These are phyloP conservation scores for Sebastes kiyomatsui DNA, from an alignment of 2,797 vertebrate species.

Conservation along the genomic window DNA sequence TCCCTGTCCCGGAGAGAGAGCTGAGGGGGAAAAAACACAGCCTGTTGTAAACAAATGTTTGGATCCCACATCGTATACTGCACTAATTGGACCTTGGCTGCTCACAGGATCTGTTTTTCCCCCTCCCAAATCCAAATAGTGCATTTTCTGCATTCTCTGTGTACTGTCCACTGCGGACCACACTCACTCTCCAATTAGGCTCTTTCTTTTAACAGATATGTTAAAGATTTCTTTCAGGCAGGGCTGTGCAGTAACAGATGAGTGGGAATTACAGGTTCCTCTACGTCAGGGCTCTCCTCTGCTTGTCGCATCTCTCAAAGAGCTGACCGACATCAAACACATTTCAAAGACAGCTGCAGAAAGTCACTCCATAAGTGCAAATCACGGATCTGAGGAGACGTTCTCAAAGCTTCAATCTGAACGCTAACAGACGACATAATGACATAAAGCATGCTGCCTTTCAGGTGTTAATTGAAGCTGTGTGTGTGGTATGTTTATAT, in stretches of 20 bases:
- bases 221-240: slow-evolving; percentile 10
- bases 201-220: background rate
- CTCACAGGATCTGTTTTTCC: slow-evolving; percentile 20
- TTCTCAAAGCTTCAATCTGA: slow-evolving; percentile 83
- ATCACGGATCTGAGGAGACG: slow-evolving; percentile 55
- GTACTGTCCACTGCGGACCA: slow-evolving; percentile 36
- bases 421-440: slow-evolving; percentile 84
- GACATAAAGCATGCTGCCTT: slow-evolving; percentile 73
- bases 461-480: slow-evolving; percentile 78
- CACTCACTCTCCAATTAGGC: slow-evolving; percentile 50
- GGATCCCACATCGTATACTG: slow-evolving; percentile 58
- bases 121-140: slow-evolving; percentile 26
- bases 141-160: slow-evolving; percentile 46
- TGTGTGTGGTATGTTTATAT: slow-evolving; percentile 14
- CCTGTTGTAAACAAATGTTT: slow-evolving; percentile 74
- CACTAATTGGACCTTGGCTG: slow-evolving; percentile 73
- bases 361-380: slow-evolving; percentile 8
- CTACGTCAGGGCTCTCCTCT: background rate
- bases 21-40: background rate
- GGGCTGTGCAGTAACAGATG: background rate
- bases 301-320: background rate
- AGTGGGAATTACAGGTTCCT: slow-evolving; percentile 28
- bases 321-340: slow-evolving; percentile 23
- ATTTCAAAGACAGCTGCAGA: slow-evolving; percentile 2
- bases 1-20: slow-evolving; percentile 22